Conservation (phyloP, 2,113 vertebrate species). For the Phocoena sinus region DNA sequence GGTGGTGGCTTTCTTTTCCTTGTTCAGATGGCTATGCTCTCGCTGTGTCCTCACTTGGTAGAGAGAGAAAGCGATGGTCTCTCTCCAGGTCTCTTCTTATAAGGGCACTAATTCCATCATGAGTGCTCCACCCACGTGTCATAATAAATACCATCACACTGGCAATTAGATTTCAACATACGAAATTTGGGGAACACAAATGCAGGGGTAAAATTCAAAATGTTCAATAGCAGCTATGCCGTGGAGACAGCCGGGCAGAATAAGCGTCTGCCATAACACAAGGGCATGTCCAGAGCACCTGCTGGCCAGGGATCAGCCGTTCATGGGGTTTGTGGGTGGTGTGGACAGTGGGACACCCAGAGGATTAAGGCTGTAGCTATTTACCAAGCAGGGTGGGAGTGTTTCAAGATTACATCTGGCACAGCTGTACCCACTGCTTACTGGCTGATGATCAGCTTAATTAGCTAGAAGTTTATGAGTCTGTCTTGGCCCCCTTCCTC, state of each 20-base stretch:
- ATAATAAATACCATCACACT: not conserved
- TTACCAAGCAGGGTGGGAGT: too few species aligned
- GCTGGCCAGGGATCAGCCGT: rapidly evolving
- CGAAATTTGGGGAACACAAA: not conserved
- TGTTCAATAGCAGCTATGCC: not conserved
- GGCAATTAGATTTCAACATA: not conserved
- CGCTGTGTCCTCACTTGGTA: not conserved
- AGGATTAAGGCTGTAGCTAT: rapidly evolving
- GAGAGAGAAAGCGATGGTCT: not conserved
- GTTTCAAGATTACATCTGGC: not conserved
- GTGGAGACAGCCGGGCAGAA: too few species aligned
- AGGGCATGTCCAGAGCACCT: not conserved
- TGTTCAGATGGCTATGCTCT: not conserved
- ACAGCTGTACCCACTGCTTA: too few species aligned
- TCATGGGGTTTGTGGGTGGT: not conserved
- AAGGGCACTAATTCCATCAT: not conserved
- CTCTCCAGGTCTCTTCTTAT: too few species aligned
- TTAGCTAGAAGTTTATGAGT: rapidly evolving
- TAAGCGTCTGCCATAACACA: rapidly evolving
- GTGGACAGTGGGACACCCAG: rapidly evolving
- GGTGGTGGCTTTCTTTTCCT: not conserved
- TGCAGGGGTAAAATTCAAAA: not conserved
- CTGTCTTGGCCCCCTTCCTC: too few species aligned
- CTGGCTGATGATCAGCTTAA: rapidly evolving
- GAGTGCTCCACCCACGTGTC: not conserved